These are phyloP conservation scores for Apteryx owenii DNA, from an alignment of 2,113 vertebrate genomes.

Conservation along the genomic window DNA sequence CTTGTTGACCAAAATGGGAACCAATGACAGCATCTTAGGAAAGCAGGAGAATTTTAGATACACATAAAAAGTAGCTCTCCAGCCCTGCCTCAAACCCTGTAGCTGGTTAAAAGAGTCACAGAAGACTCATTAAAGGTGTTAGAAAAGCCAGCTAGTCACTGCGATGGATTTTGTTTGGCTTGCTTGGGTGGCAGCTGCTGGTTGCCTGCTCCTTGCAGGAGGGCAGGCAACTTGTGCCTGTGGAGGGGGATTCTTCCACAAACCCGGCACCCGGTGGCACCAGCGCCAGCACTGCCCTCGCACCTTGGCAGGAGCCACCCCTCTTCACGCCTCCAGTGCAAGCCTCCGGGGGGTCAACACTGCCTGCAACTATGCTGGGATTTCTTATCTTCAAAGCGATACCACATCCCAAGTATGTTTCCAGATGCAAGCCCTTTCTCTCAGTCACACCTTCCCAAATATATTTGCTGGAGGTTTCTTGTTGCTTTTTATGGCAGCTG, in stretches of 20 bases:
- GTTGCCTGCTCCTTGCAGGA: not conserved
- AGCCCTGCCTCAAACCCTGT: not conserved
- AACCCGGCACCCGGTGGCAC: not conserved
- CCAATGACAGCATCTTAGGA: not conserved
- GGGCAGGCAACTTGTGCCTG: not conserved
- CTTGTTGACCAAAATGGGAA: not conserved
- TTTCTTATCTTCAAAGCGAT: slow-evolving; percentile 42
- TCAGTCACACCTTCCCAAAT: not conserved
- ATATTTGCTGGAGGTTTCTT: not conserved
- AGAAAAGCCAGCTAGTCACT: not conserved
- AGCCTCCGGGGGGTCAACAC: not conserved
- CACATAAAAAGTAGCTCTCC: not conserved
- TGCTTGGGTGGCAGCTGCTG: not conserved
- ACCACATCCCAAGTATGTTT: not conserved
- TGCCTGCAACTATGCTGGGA: not conserved
- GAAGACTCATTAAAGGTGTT: not conserved
- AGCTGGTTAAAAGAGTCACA: not conserved
- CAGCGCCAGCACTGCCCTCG: not conserved
- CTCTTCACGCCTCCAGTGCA: not conserved
- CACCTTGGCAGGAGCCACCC: not conserved
- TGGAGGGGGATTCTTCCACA: not conserved
- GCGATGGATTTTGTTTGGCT: accelerated
- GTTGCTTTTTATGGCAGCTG: not conserved
- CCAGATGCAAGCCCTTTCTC: not conserved
- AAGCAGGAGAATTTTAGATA: not conserved